phyloP scores from a whole-genome alignment of 2,888 invertebrate species.

The Entomobrya proxima region DNA sequence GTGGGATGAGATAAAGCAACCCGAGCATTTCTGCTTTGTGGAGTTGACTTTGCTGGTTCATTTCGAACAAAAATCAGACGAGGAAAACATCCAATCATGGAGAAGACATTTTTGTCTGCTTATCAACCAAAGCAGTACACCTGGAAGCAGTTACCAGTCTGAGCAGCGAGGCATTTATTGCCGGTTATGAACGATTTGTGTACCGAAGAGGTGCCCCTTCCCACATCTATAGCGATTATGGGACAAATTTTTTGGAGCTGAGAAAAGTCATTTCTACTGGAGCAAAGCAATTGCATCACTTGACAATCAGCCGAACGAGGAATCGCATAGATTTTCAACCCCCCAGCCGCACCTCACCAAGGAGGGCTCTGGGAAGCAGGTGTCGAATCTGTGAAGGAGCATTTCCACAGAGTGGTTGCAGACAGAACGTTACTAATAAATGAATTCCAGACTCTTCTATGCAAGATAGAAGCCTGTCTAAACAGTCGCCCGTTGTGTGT shows the following conservation, averaged over 20 bases:
- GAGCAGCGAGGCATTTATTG: constrained; percentile 76
- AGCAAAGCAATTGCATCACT: no score
- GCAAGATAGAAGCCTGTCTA: constrained; percentile 76
- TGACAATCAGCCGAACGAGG: no score
- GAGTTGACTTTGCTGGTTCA: constrained; percentile 69
- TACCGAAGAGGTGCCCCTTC: constrained; percentile 75
- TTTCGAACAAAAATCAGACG: constrained; percentile 59
- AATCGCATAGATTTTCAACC: constrained; percentile 76
- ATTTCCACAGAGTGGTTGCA: constrained; percentile 73
- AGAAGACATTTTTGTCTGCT: constrained; percentile 76
- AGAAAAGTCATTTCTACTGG: background rate
- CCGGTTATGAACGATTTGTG: constrained; percentile 76
- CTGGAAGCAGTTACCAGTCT: constrained; percentile 76
- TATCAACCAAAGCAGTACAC: constrained; percentile 59
- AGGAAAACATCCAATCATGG: constrained; percentile 61
- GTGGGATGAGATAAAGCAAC: constrained; percentile 66
- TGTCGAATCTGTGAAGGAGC: constrained; percentile 76
- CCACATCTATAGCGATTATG: background rate
- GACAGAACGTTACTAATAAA: constrained; percentile 75
- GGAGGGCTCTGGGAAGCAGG: constrained; percentile 77
- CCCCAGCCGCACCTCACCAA: constrained; percentile 76
- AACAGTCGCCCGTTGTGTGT: constrained; percentile 76
- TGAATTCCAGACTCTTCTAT: constrained; percentile 76
- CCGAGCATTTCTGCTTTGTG: constrained; percentile 73
- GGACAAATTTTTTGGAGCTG: background rate